Conservation (phyloP, 2,888 invertebrate species). For the Lomographa bimaculata region DNA sequence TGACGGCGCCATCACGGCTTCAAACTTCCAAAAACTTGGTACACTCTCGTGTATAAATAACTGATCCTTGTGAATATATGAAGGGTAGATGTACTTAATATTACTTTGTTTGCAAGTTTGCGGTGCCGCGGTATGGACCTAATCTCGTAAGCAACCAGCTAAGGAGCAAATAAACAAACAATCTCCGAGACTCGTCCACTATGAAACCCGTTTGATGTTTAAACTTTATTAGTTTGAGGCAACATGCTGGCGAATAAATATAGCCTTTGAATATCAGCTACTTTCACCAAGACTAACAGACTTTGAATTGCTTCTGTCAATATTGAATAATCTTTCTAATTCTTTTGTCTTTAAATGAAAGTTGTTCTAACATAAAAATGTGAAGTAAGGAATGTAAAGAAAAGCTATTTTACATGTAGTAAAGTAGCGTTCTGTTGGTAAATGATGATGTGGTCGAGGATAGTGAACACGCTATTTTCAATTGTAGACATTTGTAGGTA, state of each 20-base stretch:
- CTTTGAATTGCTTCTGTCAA: background rate
- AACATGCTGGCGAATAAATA: conserved; percentile 11
- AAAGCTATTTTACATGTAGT: too few species aligned
- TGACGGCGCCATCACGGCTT: too few species aligned
- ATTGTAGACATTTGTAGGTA: too few species aligned
- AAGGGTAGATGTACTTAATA: conserved; percentile 9
- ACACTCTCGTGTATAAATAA: too few species aligned
- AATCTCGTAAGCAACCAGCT: conserved; percentile 24
- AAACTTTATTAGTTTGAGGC: conserved; percentile 23
- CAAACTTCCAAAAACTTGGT: too few species aligned
- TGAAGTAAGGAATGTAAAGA: too few species aligned
- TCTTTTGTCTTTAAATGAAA: too few species aligned
- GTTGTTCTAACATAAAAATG: too few species aligned
- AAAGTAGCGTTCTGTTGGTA: too few species aligned
- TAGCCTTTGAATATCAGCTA: conserved; percentile 6
- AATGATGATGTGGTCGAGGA: too few species aligned
- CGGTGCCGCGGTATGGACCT: conserved; percentile 18
- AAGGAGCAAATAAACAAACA: conserved; percentile 25
- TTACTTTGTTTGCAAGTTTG: conserved; percentile 23
- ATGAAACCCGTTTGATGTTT: conserved; percentile 25
- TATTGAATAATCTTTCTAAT: too few species aligned
- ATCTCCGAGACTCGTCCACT: conserved; percentile 19
- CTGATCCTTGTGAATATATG: conserved; percentile 8
- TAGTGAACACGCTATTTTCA: too few species aligned
- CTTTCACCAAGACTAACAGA: conserved; percentile 10